phyloP scores from a whole-genome alignment of 2,113 vertebrate genomes.

The Gnathonemus longibarbis region DNA sequence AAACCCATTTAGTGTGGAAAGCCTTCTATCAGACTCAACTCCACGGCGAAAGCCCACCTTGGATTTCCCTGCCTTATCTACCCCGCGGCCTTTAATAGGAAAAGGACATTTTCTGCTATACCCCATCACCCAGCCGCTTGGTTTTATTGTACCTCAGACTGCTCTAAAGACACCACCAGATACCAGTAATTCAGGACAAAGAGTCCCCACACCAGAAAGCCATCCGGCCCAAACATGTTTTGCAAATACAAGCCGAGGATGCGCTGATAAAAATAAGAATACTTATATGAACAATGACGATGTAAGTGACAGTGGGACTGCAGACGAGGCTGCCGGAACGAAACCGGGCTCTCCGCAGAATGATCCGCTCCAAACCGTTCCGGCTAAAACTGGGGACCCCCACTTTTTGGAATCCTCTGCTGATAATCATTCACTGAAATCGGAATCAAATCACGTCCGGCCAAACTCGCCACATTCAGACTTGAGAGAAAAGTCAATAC shows the following conservation, averaged over 20 bases:
- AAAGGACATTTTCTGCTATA: slow-evolving; percentile 92
- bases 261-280: slow-evolving; percentile 34
- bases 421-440: slow-evolving; percentile 51
- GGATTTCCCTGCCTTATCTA: slow-evolving; percentile 74
- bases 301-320: slow-evolving; percentile 34
- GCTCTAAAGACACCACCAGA: slow-evolving; percentile 67
- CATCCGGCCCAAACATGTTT: slow-evolving; percentile 25
- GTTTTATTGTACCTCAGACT: slow-evolving; percentile 89
- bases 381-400: slow-evolving; percentile 37
- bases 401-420: slow-evolving; percentile 48
- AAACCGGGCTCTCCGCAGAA: slow-evolving; percentile 48
- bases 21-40: slow-evolving; percentile 83
- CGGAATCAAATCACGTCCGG: slow-evolving; percentile 38
- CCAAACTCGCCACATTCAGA: slow-evolving; percentile 55
- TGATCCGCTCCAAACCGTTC: slow-evolving; percentile 47
- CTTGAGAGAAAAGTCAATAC: slow-evolving; percentile 57
- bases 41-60: slow-evolving; percentile 74
- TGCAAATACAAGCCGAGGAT: slow-evolving; percentile 36
- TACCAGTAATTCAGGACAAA: slow-evolving; percentile 46
- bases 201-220: slow-evolving; percentile 44
- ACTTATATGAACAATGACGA: slow-evolving; percentile 27
- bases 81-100: slow-evolving; percentile 79
- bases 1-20: slow-evolving; percentile 92
- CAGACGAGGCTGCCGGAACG: slow-evolving; percentile 44
- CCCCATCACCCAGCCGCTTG: slow-evolving; percentile 89